phyloP scores from a whole-genome alignment of 1,140 invertebrate species.

The Tyrophagus putrescentiae region DNA sequence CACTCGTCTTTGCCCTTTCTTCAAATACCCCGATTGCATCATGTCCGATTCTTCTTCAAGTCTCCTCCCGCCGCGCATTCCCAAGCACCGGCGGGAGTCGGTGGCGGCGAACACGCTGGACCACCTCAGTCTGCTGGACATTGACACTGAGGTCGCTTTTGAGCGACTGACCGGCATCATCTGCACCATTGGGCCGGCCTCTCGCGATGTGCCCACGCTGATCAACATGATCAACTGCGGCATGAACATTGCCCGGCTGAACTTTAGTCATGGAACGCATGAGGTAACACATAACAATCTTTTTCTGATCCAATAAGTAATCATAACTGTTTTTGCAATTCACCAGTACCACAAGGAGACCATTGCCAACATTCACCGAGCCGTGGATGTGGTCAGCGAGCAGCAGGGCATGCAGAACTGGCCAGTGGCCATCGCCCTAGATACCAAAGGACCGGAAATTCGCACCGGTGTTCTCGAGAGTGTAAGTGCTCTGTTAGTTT shows the following conservation, averaged over 20 bases:
- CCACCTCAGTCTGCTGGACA: slow-evolving; percentile 8
- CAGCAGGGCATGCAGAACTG: slow-evolving; percentile 26
- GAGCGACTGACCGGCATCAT: slow-evolving; percentile 85
- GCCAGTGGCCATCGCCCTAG: slow-evolving; percentile 40
- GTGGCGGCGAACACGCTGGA: slow-evolving; percentile 45
- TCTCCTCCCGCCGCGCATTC: no score
- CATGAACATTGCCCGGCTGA: slow-evolving; percentile 43
- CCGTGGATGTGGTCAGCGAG: slow-evolving; percentile 33
- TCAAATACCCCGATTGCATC: no score
- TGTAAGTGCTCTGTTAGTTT: background rate
- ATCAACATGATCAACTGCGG: slow-evolving; percentile 41
- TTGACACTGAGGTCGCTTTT: background rate
- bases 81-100: slow-evolving; percentile 63
- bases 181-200: slow-evolving; percentile 70
- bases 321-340: background rate
- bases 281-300: slow-evolving; percentile 28
- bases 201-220: slow-evolving; percentile 35
- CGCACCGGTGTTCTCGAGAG: slow-evolving; percentile 38
- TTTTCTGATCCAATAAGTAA: background rate
- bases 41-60: no score
- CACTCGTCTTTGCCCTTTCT: no score
- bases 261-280: slow-evolving; percentile 43
- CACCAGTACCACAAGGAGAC: slow-evolving; percentile 40
- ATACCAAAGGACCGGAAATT: slow-evolving; percentile 46
- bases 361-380: slow-evolving; percentile 39